These are phyloP conservation scores for Brachypterus glaber DNA, from an alignment of 2,888 invertebrate genomes.

Conservation along the genomic window DNA sequence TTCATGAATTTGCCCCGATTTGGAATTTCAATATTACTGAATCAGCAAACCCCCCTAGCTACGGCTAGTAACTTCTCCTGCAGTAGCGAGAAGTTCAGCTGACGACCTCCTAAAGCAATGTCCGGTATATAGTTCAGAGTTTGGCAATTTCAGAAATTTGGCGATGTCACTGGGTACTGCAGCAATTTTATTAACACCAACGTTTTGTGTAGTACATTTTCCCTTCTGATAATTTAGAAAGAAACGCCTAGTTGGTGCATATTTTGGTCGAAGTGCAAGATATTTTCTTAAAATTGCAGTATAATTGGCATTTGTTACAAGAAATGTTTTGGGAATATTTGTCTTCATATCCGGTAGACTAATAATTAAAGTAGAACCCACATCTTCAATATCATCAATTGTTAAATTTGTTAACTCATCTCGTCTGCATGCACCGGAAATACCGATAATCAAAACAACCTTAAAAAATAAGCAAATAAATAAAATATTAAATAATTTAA, in stretches of 20 bases:
- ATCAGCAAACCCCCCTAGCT: too few relatives aligned
- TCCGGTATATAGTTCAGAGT: too few relatives aligned
- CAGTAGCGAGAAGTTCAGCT: too few relatives aligned
- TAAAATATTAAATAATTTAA: conserved; percentile 7
- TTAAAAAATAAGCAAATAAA: conserved; percentile 10
- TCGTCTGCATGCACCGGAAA: conserved; percentile 18
- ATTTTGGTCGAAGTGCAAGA: conserved; percentile 9
- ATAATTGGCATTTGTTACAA: conserved; percentile 10
- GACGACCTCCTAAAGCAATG: too few relatives aligned
- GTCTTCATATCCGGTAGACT: conserved; percentile 15
- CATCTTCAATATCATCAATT: conserved; percentile 17
- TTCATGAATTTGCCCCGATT: too few relatives aligned
- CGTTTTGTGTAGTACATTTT: conserved; percentile 8
- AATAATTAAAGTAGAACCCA: conserved; percentile 8
- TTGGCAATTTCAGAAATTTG: neutral
- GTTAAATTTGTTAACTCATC: conserved; percentile 17
- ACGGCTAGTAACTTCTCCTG: too few relatives aligned
- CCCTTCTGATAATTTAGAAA: conserved; percentile 10
- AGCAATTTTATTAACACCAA: conserved; percentile 7
- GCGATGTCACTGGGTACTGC: conserved; percentile 8
- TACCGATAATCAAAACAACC: conserved; percentile 16
- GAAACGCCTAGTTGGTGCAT: conserved; percentile 7
- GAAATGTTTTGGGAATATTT: conserved; percentile 12
- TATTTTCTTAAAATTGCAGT: conserved; percentile 13
- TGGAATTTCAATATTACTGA: too few relatives aligned